These are phyloP conservation scores for Aphyosemion australe DNA, from an alignment of 2,113 vertebrate species.

Conservation along the genomic window DNA sequence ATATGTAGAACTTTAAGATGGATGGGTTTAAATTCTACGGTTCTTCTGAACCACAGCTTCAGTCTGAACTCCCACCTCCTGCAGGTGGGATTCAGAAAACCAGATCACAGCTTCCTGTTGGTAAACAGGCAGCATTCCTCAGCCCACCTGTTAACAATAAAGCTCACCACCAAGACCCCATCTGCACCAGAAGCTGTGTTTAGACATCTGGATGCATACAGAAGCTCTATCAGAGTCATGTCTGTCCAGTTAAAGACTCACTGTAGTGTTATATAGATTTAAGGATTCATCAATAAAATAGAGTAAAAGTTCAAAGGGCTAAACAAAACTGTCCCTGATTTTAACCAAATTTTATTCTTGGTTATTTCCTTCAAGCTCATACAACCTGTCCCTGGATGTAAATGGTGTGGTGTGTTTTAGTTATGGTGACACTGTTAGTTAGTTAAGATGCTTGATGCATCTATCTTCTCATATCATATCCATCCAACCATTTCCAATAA, in stretches of 20 bases:
- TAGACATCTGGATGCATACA: conserved; percentile 24
- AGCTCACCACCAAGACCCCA: conserved; percentile 26
- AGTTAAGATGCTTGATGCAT: background rate
- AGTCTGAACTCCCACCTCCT: background rate
- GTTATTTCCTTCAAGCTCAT: too few species aligned
- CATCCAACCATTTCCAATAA: background rate
- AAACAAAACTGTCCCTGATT: background rate
- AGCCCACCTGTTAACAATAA: conserved; percentile 47
- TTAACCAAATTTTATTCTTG: too few species aligned
- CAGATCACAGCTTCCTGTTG: conserved; percentile 41
- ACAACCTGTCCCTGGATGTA: too few species aligned
- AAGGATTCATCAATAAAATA: too few species aligned
- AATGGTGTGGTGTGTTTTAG: background rate
- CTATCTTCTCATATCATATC: background rate
- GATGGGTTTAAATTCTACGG: too few species aligned
- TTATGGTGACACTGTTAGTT: background rate
- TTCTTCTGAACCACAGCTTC: background rate
- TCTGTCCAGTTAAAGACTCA: conserved; percentile 8
- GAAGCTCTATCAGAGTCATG: conserved; percentile 15
- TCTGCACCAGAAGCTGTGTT: conserved; percentile 47
- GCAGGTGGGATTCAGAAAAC: conserved; percentile 44
- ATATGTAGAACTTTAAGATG: background rate
- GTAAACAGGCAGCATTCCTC: conserved; percentile 45
- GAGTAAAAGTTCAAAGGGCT: too few species aligned
- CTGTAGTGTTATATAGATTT: too few species aligned